A percentile compares a stretch with the other conserved stretches of the same genome.
Conservation (phyloP, 2,888 invertebrate species). For the Heteropelma amictum region DNA sequence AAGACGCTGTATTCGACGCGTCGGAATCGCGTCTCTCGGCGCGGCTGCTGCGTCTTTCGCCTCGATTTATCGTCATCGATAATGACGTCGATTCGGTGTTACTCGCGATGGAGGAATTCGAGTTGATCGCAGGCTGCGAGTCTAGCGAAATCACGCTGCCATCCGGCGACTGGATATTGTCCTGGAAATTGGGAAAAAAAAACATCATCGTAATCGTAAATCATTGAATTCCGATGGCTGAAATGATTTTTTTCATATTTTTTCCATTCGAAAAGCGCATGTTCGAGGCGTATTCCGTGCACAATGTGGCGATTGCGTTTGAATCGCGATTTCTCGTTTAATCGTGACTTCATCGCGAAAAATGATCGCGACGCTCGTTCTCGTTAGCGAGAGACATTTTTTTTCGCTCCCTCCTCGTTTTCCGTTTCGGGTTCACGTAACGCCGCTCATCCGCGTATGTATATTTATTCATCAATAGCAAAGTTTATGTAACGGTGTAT, state of each 20-base stretch:
- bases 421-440: conserved; percentile 43
- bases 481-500: conserved; percentile 47
- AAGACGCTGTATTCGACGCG: conserved; percentile 38
- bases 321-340: not conserved
- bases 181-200: conserved; percentile 62
- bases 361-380: conserved; percentile 19
- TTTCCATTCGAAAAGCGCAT: no score
- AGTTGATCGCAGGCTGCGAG: conserved; percentile 50
- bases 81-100: conserved; percentile 7
- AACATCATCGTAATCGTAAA: not conserved
- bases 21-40: not conserved
- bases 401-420: not conserved
- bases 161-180: conserved; percentile 65
- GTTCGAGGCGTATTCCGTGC: no score
- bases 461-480: conserved; percentile 45
- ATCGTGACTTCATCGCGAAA: not conserved
- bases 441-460: conserved; percentile 29
- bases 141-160: conserved; percentile 64
- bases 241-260: no score
- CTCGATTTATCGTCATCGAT: conserved; percentile 33
- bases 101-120: conserved; percentile 41
- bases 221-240: not conserved
- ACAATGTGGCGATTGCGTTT: not conserved
- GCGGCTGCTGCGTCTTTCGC: not conserved
- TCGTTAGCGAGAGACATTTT: conserved; percentile 43